phyloP scores from a whole-genome alignment of 2,888 invertebrate genomes.

The Diloba caeruleocephala region DNA sequence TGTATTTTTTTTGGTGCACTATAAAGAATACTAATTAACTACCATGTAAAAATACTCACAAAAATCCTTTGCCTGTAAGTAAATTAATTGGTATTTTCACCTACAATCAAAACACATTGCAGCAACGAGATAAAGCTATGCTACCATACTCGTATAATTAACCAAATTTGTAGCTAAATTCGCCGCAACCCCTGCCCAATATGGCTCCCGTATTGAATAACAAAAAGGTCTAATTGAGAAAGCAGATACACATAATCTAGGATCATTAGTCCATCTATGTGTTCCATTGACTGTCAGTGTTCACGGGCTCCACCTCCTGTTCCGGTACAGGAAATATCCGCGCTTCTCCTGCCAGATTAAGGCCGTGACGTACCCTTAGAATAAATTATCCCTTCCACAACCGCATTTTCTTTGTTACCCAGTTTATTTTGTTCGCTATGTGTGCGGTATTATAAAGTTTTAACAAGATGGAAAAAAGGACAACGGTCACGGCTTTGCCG shows the following conservation, averaged over 20 bases:
- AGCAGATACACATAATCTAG: slow-evolving; percentile 21
- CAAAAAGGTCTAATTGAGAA: slow-evolving; percentile 40
- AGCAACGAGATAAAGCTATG: no score
- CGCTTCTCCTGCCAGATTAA: slow-evolving; percentile 54
- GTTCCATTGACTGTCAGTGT: slow-evolving; percentile 45
- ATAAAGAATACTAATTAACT: no score
- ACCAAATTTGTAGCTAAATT: no score
- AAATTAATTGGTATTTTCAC: not conserved
- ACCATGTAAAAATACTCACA: no score
- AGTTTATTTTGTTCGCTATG: slow-evolving; percentile 58
- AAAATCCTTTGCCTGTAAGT: not conserved
- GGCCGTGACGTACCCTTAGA: slow-evolving; percentile 55
- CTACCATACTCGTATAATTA: not conserved
- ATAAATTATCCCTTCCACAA: slow-evolving; percentile 72
- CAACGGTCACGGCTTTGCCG: slow-evolving; percentile 31
- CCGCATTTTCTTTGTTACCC: slow-evolving; percentile 68
- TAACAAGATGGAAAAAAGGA: slow-evolving; percentile 62
- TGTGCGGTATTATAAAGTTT: slow-evolving; percentile 63
- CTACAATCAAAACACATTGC: not conserved
- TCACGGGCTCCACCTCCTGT: slow-evolving; percentile 12
- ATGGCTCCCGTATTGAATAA: slow-evolving; percentile 12
- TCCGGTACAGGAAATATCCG: slow-evolving; percentile 21
- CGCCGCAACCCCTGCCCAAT: not conserved
- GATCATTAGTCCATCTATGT: slow-evolving; percentile 40
- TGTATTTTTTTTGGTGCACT: no score